Evolutionary conservation across 2,113 vertebrate species (phyloP), one percentile per base, ranked within the genome.

Genomic region (Peromyscus polionotus): DNA sequence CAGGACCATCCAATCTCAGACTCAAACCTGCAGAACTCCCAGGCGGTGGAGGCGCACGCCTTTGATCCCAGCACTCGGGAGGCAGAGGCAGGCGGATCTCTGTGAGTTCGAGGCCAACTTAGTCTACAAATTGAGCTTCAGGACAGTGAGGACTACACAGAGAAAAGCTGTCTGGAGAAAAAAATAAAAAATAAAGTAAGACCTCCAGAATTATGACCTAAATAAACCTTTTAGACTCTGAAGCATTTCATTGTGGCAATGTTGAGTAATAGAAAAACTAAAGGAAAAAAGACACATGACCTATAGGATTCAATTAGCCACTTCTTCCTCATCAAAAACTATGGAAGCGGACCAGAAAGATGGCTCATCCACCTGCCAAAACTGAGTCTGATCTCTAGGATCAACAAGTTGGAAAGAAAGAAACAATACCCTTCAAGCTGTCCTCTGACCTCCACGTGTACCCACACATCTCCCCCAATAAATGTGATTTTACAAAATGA

Each of bases 281-380:
- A 51, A 85, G 26, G 39, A 39, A 81, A 94, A 84, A 33, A 36
- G 42, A 51, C 42, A 59, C 7, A 86, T 65, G 51, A 73, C 45
- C 51, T 90, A 91, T 4, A 80, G 36, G 89, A 76, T n/a, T 85
- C n/a, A 54, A 93, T 92, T 65, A 48, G 84, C 36, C 13, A 19
- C 33, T 79, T 54, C 42, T 85, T 90, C 92, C 93, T 95, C 42
- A 93, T 89, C 63, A 85, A 87, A 89, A 93, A 89, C 3, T 79
- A 63, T 1, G 63, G 13, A 67, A 70, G 36, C 42, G 31, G 80
- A 39, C 33, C 79, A 81, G 33, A 57, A 81, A 57, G 17, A 81
- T 24, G 33, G 51, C 79, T 57, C 79, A 81, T 20, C 33, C 8
- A n/a, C 51, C 54, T 81, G 51, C 13, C 51, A 81, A 81, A 81